Evolutionary conservation across 2,113 vertebrate genomes (phyloP).

Genomic region (Dromaius novaehollandiae): DNA sequence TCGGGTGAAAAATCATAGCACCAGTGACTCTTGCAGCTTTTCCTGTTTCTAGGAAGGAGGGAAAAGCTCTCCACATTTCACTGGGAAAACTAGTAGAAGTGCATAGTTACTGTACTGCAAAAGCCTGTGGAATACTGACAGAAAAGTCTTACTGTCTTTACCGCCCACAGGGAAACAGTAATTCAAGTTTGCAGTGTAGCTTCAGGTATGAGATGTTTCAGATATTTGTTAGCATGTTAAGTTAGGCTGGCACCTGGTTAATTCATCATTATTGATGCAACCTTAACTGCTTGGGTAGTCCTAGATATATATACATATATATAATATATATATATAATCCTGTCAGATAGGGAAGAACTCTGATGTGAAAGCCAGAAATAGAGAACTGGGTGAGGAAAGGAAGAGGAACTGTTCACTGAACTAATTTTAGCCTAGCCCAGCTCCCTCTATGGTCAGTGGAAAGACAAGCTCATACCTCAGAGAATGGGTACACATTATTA

Average conservation of each 20-base stretch:
- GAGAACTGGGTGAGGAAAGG: not conserved
- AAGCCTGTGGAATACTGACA: not conserved
- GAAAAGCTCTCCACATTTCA: not conserved
- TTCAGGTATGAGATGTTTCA: not conserved
- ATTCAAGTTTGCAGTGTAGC: not conserved
- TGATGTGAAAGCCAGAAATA: not conserved
- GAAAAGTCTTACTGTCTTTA: not conserved
- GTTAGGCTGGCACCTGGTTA: not conserved
- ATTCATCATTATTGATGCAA: not conserved
- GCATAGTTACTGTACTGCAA: not conserved
- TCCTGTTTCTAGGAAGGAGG: not conserved
- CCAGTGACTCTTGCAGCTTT: not conserved
- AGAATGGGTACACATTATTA: rapidly evolving
- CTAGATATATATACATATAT: not conserved
- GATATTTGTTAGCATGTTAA: rapidly evolving
- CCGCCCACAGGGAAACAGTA: not conserved
- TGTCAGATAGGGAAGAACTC: not conserved
- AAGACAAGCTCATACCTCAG: too few relatives aligned
- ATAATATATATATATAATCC: not conserved
- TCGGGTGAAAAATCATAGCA: not conserved
- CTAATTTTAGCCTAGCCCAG: not conserved
- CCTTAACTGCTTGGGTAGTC: not conserved
- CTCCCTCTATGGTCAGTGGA: not conserved
- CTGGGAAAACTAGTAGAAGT: not conserved
- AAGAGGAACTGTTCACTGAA: not conserved